Conservation (phyloP, 2,797 vertebrate genomes). For the Melanotaenia parkinsoni region DNA sequence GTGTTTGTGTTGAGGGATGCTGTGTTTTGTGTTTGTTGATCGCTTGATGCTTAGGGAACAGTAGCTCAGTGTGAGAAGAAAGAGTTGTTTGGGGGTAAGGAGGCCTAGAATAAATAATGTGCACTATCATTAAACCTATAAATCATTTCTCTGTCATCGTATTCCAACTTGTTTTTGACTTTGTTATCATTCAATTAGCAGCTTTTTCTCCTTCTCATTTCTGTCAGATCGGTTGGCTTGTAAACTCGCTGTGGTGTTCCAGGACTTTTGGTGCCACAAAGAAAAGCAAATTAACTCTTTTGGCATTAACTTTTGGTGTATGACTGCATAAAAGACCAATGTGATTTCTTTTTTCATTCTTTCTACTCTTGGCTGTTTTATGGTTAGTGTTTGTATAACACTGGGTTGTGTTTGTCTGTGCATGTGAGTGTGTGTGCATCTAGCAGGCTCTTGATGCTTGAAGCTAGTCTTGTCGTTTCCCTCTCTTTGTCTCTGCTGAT, state of each 20-base stretch:
- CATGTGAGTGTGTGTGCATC: slow-evolving; percentile 38
- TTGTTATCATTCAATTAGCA: slow-evolving; percentile 27
- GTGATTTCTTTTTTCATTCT: slow-evolving; percentile 31
- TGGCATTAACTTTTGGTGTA: slow-evolving; percentile 57
- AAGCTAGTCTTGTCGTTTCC: slow-evolving; percentile 78
- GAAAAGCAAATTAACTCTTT: slow-evolving; percentile 58
- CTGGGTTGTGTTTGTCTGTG: slow-evolving; percentile 33
- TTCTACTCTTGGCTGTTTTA: slow-evolving; percentile 40
- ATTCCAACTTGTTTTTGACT: slow-evolving; percentile 51
- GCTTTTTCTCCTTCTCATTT: slow-evolving; percentile 42
- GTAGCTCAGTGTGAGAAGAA: slow-evolving; percentile 63
- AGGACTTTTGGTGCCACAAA: slow-evolving; percentile 45
- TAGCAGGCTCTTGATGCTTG: slow-evolving; percentile 74
- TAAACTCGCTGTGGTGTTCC: slow-evolving; percentile 37
- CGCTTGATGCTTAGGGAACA: slow-evolving; percentile 68
- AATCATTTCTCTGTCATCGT: slow-evolving; percentile 55
- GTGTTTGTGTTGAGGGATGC: slow-evolving; percentile 68
- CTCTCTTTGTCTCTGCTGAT: slow-evolving; percentile 78
- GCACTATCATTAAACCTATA: slow-evolving; percentile 68
- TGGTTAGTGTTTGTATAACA: slow-evolving; percentile 45
- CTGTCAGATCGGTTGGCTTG: slow-evolving; percentile 36
- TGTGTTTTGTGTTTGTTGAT: slow-evolving; percentile 76
- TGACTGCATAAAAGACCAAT: slow-evolving; percentile 54
- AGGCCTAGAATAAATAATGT: slow-evolving; percentile 65
- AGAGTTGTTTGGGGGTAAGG: slow-evolving; percentile 44